Base-by-base conservation (phyloP, 2,113 vertebrate species). In the Gymnorhina tibicen region DNA sequence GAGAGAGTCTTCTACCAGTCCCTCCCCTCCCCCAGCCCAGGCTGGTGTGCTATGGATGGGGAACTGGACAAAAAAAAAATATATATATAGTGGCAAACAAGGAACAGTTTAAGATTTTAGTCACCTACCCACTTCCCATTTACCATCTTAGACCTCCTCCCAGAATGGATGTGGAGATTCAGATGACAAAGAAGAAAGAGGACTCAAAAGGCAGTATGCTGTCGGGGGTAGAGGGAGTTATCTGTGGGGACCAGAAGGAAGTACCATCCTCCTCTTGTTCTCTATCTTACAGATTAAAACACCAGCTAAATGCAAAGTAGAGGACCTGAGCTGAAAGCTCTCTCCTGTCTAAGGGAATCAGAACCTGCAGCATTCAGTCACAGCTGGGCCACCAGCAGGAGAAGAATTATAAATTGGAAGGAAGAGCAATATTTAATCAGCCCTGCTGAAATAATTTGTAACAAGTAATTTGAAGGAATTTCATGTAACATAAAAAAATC, bases 151-250 rank as follows among this genome's bases (percentile, higher is more conserved):
- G 9, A 50, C 16, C 6, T 93, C 13, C 10, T 84, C 53, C 63
- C 18, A 68, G 73, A 83, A 73, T 12, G 26, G 19, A 22, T 22
- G 19, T 13, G 35, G 35, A 83, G 19, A 83, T 52, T 67, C 42
- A 82, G 56, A 53, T 8, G 22, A 32, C 6, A 23, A 66, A 62
- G 35, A 75, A 55, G 12, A 64, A 68, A 39, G 9, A 58, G 14
- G 15, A 78, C 32, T 30, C 9, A 63, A 55, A 82, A 68, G 16
- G 11, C 6, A 73, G 9, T 13, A 14, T 80, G 32, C 9, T 86
- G 7, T 13, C 3, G 0, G 6, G 7, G 2, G 7, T 35, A 16
- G 35, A 63, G 4, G 21, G 9, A n/a, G 72, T 90, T 12, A 39
- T 35, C 56, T 55, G 23, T 18, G 4, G 23, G 16, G 7, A 73